Conservation (phyloP, 23 tunicate species). For the Halocynthia aurantium region DNA sequence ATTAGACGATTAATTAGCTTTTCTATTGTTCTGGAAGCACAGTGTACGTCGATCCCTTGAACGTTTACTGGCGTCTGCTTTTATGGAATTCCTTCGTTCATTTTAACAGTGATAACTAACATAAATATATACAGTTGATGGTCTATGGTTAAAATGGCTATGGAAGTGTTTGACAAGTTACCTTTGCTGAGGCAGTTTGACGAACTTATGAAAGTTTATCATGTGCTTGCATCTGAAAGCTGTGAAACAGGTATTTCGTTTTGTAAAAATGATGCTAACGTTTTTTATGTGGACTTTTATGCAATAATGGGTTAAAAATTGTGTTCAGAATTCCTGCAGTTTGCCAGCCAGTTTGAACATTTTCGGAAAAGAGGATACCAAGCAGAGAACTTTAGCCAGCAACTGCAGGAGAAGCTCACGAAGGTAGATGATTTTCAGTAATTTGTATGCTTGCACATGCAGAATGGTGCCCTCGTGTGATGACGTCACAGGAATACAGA, state of each 20-base stretch:
- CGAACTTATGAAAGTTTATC: slow-evolving; percentile 50
- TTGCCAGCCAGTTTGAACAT: slow-evolving; percentile 67
- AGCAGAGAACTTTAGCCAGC: slow-evolving; percentile 33
- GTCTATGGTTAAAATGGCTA: neutral
- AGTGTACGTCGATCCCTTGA: too few relatives aligned
- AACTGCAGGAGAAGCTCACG: slow-evolving; percentile 65
- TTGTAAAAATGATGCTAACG: too few relatives aligned
- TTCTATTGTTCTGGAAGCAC: too few relatives aligned
- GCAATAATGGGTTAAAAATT: neutral
- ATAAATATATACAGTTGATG: too few relatives aligned
- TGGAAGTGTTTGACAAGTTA: slow-evolving; percentile 54
- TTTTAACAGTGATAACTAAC: too few relatives aligned
- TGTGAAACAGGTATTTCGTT: slow-evolving; percentile 61
- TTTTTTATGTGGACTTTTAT: neutral
- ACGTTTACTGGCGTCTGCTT: too few relatives aligned
- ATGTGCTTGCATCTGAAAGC: slow-evolving; percentile 39
- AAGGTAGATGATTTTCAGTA: slow-evolving; percentile 14
- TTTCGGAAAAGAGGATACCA: slow-evolving; percentile 53
- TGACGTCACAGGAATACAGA: too few relatives aligned
- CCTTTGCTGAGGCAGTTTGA: slow-evolving; percentile 77
- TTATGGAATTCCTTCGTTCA: too few relatives aligned
- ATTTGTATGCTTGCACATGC: too few relatives aligned
- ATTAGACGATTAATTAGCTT: too few relatives aligned
- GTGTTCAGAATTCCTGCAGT: slow-evolving; percentile 53
- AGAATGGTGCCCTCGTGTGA: too few relatives aligned